Conservation (phyloP, 2,888 invertebrate species). For the Taenaris catops region DNA sequence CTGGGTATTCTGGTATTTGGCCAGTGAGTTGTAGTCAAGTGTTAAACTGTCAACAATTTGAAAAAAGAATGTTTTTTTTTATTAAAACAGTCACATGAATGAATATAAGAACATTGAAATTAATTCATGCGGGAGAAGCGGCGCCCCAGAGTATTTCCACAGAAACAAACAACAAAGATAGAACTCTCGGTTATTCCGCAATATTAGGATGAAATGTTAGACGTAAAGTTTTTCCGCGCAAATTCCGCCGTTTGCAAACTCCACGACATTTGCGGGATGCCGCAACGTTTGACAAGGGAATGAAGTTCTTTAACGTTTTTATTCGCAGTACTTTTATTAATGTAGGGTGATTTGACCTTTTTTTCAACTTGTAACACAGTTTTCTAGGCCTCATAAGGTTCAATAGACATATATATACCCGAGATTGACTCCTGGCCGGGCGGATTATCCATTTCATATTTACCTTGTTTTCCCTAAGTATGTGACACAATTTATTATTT, state of each 20-base stretch:
- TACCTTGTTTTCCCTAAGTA: no score
- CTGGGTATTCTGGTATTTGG: no score
- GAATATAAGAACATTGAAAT: slow-evolving; percentile 9
- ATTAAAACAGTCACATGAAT: background rate
- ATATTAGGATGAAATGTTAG: slow-evolving; percentile 61
- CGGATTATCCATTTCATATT: no score
- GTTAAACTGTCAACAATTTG: no score
- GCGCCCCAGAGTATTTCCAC: slow-evolving; percentile 43
- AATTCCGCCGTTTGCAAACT: slow-evolving; percentile 44
- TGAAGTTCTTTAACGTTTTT: slow-evolving; percentile 44
- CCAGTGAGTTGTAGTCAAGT: no score
- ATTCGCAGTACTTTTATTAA: slow-evolving; percentile 21
- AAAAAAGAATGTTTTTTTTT: background rate
- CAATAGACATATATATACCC: no score
- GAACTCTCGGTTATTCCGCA: slow-evolving; percentile 40
- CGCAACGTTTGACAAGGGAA: slow-evolving; percentile 51
- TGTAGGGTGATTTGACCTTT: no score
- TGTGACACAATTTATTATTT: no score
- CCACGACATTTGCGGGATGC: slow-evolving; percentile 68
- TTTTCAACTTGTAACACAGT: no score
- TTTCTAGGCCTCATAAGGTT: no score
- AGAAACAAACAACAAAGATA: slow-evolving; percentile 57
- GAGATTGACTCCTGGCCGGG: no score
- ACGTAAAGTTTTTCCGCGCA: slow-evolving; percentile 48
- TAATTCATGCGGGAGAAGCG: slow-evolving; percentile 18